Base-by-base conservation (phyloP, 53 echinoderm and acorn worm genomes). In the Luidia sarsii region DNA sequence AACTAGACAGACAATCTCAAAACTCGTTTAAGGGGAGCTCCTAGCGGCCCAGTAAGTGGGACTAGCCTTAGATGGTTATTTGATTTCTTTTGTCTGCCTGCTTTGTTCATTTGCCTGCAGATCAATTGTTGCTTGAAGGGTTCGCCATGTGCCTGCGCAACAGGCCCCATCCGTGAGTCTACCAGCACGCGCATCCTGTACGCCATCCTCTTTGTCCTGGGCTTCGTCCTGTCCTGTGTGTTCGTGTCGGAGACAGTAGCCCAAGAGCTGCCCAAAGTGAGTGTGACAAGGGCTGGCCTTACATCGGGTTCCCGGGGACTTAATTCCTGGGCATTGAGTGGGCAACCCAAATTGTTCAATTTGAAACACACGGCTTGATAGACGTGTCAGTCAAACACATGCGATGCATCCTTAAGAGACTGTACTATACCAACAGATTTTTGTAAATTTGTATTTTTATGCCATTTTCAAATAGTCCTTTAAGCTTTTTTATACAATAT, bases 111-210 rank as follows among this genome's bases (percentile, higher is more conserved):
- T 6, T 41, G 4, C n/a, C 53, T 16, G 2, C 72, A 96, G 96
- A 25, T 86, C 16, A 80, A 64, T 5, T 96, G 96, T 77, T 96
- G 96, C 77, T 96, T 86, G 55, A 86, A 83, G 21, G 82, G 81
- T 23, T 68, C 82, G 24, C 81, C 93, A 22, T 93, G 87, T 61
- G 80, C 88, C n/a, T 86, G 86, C 18, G 68, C 57, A 23, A 86
- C 90, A 41, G 67, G 70, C 24, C 90, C 96, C 19, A 67, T 90
- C 60, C 83, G 87, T 23, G 96, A 96, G 70, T 96, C 96, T 3
- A 93, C 91, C 31, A 90, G 88, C 39, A 88, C 96, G 33, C 81
- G 96, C 41, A 49, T 93, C n/a, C 63, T 96, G 90, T 96, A 96
- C 68, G 89, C 90, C 24, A 14, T 93, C 13, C 82, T 80, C 64